Evolutionary conservation across 2,113 vertebrate genomes (phyloP).

Genomic region (Strix uralensis): DNA sequence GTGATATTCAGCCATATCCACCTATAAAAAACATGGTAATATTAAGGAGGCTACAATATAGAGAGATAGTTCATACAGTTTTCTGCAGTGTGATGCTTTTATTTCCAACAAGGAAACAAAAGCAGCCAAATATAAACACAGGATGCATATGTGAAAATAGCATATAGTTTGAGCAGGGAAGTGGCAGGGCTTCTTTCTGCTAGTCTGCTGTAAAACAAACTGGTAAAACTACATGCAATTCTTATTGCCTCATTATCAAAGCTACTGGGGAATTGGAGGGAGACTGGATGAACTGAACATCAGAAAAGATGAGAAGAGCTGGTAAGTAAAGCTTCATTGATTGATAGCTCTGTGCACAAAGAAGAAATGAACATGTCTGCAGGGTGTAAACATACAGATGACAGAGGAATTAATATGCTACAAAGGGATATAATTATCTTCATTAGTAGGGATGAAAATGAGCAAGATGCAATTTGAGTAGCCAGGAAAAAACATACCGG

Average conservation of each 20-base stretch:
- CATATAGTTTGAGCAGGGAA: not conserved
- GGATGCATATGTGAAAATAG: not conserved
- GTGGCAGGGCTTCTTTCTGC: not conserved
- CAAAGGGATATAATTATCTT: not conserved
- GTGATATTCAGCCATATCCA: not conserved
- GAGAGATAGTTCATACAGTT: not conserved
- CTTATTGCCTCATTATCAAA: not conserved
- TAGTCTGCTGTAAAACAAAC: not conserved
- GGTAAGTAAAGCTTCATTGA: not conserved
- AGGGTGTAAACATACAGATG: conserved; percentile 5
- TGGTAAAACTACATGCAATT: not conserved
- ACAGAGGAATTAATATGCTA: not conserved
- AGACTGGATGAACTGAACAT: not conserved
- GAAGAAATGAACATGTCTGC: not conserved
- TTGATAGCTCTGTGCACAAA: not conserved
- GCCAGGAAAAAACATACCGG: not conserved
- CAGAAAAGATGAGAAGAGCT: not conserved
- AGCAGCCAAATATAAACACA: not conserved
- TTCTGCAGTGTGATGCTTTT: not conserved
- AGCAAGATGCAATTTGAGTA: not conserved
- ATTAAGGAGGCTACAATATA: not conserved
- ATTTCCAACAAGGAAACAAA: not conserved
- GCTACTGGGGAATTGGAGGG: not conserved
- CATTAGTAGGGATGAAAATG: not conserved
- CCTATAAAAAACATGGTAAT: not conserved